Base-by-base conservation (phyloP, 1,140 invertebrate species). In the Drosophila pectinifera region DNA sequence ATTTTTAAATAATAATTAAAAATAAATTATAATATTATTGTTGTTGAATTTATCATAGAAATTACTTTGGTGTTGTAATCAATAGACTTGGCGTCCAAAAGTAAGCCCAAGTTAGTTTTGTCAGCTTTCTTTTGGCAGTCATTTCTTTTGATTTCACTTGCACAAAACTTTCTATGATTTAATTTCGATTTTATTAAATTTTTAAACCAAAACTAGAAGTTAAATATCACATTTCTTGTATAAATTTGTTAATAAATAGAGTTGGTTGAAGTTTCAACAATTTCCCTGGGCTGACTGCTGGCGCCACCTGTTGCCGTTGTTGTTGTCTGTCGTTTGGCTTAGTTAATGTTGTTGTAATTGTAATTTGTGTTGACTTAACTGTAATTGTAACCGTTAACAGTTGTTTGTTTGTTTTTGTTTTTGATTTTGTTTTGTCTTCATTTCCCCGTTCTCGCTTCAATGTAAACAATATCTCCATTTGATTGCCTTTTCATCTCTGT, bases 341-440 rank as follows among this genome's bases (percentile, higher is more conserved):
- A 74, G 70, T 65, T 70, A 53, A 43, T 70, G 53, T 73, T 64
- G 34, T 62, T 67, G 56, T 80, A 49, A 74, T 74, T 39, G 51
- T 65, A 78, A 56, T 68, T 48, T 48, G 67, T 79, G 76, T 59
- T 55, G 18, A 56, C 42, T 64, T 74, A 57, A 75, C 38, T 38
- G 72, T 75, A 64, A 74, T 65, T 75, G 73, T 75, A 75, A 75
- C 20, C 31, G 46, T 65, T 72, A 73, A 73, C 55, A 39, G 48
- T 68, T 42, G 18, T 39, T 62, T 42, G 18, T 39, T 62, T 70
- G 28, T 56, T 58, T 73, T 38, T 46, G 34, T 61, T 48, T 68
- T 28, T 57, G 72, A 54, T 63, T 77, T 54, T 49, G 53, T 61
- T 67, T 73, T 73, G 28, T 73, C 63, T 74, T 48, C 38, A 45